Percentiles rank a stretch among this genome's conserved stretches.
Evolutionary conservation across 2,113 vertebrate genomes (phyloP).

Genomic region (Cinclus mexicanus): DNA sequence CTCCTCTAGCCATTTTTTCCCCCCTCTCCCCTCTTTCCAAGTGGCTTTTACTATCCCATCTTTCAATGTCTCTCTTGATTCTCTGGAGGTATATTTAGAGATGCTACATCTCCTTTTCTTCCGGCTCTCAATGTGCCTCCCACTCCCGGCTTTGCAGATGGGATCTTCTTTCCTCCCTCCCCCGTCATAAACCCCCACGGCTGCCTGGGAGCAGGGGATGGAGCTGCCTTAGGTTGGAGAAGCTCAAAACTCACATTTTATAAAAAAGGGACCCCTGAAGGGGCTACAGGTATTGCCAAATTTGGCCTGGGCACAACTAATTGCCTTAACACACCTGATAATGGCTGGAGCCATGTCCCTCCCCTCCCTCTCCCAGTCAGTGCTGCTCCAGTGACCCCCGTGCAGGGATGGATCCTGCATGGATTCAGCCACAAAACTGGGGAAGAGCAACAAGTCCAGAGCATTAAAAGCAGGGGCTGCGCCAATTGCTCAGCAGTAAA

Average conservation of each 20-base stretch:
- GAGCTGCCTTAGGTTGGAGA: background rate
- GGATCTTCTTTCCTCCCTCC: slow-evolving; percentile 47
- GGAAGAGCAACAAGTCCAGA: background rate
- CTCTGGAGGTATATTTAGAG: slow-evolving; percentile 82
- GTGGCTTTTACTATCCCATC: slow-evolving; percentile 79
- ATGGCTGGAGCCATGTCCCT: accelerated
- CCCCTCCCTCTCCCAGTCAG: background rate
- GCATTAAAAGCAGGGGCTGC: background rate
- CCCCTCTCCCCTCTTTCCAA: slow-evolving; percentile 65
- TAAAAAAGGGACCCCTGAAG: background rate
- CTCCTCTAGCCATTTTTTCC: slow-evolving; percentile 51
- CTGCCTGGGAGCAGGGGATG: background rate
- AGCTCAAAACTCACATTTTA: background rate
- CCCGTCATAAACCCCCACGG: background rate
- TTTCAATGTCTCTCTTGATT: slow-evolving; percentile 75
- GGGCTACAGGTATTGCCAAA: accelerated
- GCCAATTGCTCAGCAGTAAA: background rate
- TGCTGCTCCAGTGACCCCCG: background rate
- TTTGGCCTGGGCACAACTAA: background rate
- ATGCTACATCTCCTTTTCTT: slow-evolving; percentile 75
- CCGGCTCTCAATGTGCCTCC: slow-evolving; percentile 72
- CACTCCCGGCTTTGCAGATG: slow-evolving; percentile 61
- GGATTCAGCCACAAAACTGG: background rate
- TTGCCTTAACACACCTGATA: accelerated
- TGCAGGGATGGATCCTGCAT: accelerated